These are phyloP conservation scores for cattle (Bos taurus) DNA, from an alignment of 2,113 vertebrate species.

Conservation along the genomic window DNA sequence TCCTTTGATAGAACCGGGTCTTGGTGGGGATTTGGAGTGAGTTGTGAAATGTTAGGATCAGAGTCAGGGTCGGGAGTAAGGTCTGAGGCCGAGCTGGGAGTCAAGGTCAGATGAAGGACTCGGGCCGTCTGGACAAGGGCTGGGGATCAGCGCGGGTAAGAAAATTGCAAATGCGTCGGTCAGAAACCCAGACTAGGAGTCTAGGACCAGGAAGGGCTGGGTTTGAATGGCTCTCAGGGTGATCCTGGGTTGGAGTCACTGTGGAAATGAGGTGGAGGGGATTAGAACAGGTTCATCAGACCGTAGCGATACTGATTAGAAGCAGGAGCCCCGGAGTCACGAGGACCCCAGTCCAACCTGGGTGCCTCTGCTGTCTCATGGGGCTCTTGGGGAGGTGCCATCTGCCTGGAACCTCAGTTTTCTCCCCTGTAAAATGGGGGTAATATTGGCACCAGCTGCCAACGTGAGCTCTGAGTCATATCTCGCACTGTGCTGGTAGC, in stretches of 20 bases:
- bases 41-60: not conserved
- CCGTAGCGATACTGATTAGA: not conserved
- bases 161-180: rapidly evolving
- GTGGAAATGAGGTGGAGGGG: not conserved
- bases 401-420: not conserved
- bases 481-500: not conserved
- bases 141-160: not conserved
- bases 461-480: not conserved
- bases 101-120: not conserved
- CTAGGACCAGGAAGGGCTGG: not conserved
- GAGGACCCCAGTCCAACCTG: not conserved
- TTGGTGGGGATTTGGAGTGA: not conserved
- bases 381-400: not conserved
- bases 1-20: not conserved
- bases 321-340: not conserved
- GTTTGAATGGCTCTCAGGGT: rapidly evolving
- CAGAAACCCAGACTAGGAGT: not conserved
- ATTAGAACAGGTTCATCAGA: not conserved
- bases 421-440: not conserved
- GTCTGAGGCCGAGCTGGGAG: not conserved
- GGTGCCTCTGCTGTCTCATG: not conserved
- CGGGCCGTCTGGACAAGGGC: not conserved
- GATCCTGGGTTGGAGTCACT: not conserved
- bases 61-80: not conserved
- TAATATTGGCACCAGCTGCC: not conserved